Evolutionary conservation across 2,113 vertebrate genomes (phyloP).

Genomic region (Symphodus melops): DNA sequence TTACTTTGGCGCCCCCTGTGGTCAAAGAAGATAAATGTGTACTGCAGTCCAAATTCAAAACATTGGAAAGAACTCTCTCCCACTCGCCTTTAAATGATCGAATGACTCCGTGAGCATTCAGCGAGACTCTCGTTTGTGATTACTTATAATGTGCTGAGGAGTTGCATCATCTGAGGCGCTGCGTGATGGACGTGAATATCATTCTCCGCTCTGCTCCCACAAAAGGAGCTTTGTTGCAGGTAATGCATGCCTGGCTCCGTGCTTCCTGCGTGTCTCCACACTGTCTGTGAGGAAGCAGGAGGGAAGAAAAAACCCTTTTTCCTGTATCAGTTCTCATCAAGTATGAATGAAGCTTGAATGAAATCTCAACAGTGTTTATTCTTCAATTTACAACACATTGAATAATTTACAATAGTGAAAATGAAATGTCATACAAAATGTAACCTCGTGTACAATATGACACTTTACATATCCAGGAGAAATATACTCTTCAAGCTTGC

Average conservation of each 20-base stretch:
- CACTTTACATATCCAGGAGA: conserved; percentile 7
- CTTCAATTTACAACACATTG: conserved; percentile 37
- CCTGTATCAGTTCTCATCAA: neutral
- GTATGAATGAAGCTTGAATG: neutral
- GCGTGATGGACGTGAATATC: neutral
- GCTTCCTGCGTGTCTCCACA: neutral
- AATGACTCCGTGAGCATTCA: too few species aligned
- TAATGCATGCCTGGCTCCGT: neutral
- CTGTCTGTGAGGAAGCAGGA: too few species aligned
- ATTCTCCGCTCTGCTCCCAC: neutral
- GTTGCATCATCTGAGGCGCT: too few species aligned
- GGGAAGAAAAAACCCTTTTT: neutral
- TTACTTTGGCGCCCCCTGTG: too few species aligned
- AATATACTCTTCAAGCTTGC: conserved; percentile 14
- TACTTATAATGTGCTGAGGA: too few species aligned
- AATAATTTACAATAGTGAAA: conserved; percentile 59
- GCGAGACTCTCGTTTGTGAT: too few species aligned
- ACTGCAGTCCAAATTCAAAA: too few species aligned
- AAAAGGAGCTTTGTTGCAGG: neutral
- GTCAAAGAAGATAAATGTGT: too few species aligned
- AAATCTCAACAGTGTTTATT: conserved; percentile 57
- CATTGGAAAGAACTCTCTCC: too few species aligned
- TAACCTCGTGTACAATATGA: conserved; percentile 5
- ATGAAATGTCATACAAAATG: conserved; percentile 28
- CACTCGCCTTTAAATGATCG: too few species aligned